A percentile compares a stretch with the other conserved stretches of the same genome.
Conservation (phyloP, 2,888 invertebrate species). For the Lepetodrilus schrolli region DNA sequence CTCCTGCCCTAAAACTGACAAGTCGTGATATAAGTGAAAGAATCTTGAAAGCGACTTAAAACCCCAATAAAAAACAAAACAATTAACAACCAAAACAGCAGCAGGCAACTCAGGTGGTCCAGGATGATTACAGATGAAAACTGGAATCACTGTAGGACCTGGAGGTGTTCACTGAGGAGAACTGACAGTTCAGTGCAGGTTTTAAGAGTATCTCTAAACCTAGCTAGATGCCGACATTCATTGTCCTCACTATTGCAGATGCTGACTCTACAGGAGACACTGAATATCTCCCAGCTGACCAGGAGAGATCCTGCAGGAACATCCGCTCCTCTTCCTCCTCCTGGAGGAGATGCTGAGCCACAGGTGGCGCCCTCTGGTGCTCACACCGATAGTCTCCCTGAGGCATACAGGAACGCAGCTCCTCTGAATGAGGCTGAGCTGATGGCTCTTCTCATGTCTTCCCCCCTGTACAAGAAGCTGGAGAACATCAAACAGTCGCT, state of each 20-base stretch:
- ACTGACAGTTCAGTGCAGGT: not conserved
- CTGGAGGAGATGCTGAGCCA: not conserved
- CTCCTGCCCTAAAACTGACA: no score
- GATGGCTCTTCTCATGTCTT: conserved; percentile 69
- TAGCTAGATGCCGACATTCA: not conserved
- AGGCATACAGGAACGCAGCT: conserved; percentile 64
- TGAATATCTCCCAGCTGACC: conserved; percentile 62
- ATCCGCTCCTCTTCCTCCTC: conserved; percentile 29
- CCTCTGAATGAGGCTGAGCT: conserved; percentile 72
- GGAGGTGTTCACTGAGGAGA: no score
- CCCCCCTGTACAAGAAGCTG: conserved; percentile 73
- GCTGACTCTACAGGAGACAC: conserved; percentile 66
- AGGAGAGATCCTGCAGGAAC: conserved; percentile 11
- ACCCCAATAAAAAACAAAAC: no score
- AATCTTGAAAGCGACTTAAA: no score
- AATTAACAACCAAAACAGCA: no score
- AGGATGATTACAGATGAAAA: no score
- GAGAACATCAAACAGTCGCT: conserved; percentile 69
- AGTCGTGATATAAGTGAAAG: no score
- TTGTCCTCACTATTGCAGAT: conserved; percentile 49
- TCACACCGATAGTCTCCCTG: conserved; percentile 39
- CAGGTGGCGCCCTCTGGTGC: conserved; percentile 1
- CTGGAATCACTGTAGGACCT: no score
- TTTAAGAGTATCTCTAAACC: not conserved
- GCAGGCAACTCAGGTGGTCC: no score